phyloP scores from a whole-genome alignment of 2,888 invertebrate genomes.

The Cristatella mucedo region DNA sequence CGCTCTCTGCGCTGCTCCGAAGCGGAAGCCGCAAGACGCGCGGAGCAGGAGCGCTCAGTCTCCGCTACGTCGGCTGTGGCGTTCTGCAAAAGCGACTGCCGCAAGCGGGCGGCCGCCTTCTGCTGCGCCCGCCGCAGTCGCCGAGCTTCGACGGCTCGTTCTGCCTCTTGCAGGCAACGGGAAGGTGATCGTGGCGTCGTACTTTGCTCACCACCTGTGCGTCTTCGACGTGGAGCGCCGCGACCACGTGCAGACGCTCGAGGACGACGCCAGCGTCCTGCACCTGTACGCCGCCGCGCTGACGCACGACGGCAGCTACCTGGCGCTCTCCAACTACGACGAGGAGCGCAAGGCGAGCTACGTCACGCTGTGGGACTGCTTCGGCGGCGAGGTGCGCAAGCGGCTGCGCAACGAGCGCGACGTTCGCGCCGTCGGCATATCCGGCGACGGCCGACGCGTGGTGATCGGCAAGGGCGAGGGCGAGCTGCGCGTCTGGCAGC shows the following conservation, averaged over 20 bases:
- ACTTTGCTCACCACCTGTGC: constrained; percentile 32
- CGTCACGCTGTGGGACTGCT: constrained; percentile 32
- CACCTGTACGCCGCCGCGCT: constrained; percentile 27
- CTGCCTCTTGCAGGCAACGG: constrained; percentile 19
- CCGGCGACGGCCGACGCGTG: constrained; percentile 22
- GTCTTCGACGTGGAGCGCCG: constrained; percentile 27
- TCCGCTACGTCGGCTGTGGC: no score
- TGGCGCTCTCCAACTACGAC: constrained; percentile 32
- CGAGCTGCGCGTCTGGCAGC: constrained; percentile 31
- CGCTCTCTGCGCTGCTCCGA: no score
- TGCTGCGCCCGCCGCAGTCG: no score
- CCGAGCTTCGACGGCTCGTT: no score
- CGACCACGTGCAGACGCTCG: constrained; percentile 24
- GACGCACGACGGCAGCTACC: constrained; percentile 22
- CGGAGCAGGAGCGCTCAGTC: no score
- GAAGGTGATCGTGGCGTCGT: constrained; percentile 28
- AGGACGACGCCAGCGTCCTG: constrained; percentile 28
- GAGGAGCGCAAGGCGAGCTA: constrained; percentile 28
- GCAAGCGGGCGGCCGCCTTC: no score
- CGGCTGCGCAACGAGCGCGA: constrained; percentile 28
- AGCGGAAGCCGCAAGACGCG: no score
- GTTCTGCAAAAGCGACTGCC: no score
- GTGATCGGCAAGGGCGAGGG: constrained; percentile 27
- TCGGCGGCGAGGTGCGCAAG: constrained; percentile 21
- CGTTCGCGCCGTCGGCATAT: constrained; percentile 27